These are phyloP conservation scores for Cebus imitator DNA, from an alignment of 2,113 vertebrate species.

Conservation along the genomic window DNA sequence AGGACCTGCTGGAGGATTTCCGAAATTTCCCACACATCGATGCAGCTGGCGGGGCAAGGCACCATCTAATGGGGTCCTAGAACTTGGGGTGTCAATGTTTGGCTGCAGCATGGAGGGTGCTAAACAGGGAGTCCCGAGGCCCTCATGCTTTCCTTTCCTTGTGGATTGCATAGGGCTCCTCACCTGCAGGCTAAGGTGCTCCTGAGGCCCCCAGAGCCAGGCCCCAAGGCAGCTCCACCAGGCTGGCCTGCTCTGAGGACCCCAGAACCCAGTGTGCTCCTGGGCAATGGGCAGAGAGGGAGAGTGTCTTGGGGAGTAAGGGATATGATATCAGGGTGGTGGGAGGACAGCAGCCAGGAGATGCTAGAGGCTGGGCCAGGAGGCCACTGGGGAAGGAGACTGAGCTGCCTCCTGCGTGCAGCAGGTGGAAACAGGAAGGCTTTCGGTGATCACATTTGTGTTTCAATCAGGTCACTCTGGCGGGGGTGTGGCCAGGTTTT, in stretches of 20 bases:
- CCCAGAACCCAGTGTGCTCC: accelerated
- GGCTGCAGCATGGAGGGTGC: neutral
- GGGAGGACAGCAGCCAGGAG: too few species aligned
- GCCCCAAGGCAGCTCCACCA: too few species aligned
- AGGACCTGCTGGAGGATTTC: neutral
- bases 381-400: neutral
- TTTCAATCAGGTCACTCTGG: neutral
- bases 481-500: accelerated
- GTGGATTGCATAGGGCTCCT: accelerated
- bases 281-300: neutral
- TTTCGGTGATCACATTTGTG: neutral
- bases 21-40: accelerated
- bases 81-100: neutral
- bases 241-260: neutral
- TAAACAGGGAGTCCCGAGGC: neutral
- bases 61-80: neutral
- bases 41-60: neutral
- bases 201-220: neutral
- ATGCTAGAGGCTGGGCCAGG: neutral
- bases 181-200: neutral
- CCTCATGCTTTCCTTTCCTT: neutral
- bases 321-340: too few species aligned
- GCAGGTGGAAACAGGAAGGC: neutral
- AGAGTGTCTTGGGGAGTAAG: neutral
- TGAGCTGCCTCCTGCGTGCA: neutral